These are phyloP conservation scores for Anorthoa munda DNA, from an alignment of 2,888 invertebrate genomes.

Conservation along the genomic window DNA sequence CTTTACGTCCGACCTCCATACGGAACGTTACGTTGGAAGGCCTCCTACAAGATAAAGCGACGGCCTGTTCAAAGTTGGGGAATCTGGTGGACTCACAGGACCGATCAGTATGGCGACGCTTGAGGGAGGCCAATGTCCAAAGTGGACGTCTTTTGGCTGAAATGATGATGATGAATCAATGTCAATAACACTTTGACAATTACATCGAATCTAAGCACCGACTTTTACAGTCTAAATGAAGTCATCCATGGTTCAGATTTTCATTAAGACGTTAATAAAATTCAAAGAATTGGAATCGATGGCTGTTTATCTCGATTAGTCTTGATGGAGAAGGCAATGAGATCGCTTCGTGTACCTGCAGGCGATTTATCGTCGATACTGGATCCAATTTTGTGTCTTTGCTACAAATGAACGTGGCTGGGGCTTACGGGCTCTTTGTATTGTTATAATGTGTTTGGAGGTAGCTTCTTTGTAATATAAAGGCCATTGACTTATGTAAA, in stretches of 20 bases:
- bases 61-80: too few species aligned
- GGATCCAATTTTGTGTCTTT: constrained; percentile 43
- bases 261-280: constrained; percentile 58
- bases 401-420: constrained; percentile 3
- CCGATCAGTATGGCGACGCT: too few species aligned
- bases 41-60: too few species aligned
- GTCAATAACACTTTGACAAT: constrained; percentile 19
- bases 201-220: neutral
- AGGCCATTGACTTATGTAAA: neutral
- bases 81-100: too few species aligned
- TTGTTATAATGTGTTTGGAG: constrained; percentile 2
- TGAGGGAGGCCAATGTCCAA: too few species aligned
- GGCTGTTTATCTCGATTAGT: constrained; percentile 64
- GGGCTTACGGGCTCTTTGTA: neutral
- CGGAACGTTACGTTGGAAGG: too few species aligned
- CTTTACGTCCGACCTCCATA: too few species aligned
- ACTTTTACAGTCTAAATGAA: constrained; percentile 12
- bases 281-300: constrained; percentile 21
- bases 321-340: constrained; percentile 52
- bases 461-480: neutral
- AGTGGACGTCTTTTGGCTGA: too few species aligned
- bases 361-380: constrained; percentile 67
- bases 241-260: constrained; percentile 32
- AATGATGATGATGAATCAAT: neutral
- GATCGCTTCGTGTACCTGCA: constrained; percentile 59